These are phyloP conservation scores for Oreortyx pictus DNA, from an alignment of 2,797 vertebrate genomes.

Conservation along the genomic window DNA sequence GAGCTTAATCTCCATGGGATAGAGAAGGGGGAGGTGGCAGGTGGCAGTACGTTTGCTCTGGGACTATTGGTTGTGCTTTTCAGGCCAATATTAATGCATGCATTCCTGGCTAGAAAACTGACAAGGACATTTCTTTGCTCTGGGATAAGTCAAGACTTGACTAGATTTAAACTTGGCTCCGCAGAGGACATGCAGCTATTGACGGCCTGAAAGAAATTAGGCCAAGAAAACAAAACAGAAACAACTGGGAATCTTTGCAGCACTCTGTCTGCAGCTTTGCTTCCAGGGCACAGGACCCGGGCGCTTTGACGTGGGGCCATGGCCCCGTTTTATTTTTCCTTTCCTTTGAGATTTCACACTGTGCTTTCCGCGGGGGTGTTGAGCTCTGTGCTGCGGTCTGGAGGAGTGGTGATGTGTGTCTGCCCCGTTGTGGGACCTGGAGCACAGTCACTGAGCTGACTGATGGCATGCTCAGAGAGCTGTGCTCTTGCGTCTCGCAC, in stretches of 20 bases:
- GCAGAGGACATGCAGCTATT: neutral
- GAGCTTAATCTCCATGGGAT: neutral
- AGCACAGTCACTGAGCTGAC: neutral
- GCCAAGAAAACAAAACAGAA: conserved; percentile 24
- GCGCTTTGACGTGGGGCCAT: neutral
- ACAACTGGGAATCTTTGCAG: neutral
- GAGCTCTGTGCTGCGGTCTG: neutral
- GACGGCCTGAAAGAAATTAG: conserved; percentile 46
- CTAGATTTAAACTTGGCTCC: conserved; percentile 38
- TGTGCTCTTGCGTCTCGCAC: neutral
- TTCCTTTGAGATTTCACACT: neutral
- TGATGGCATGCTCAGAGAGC: neutral
- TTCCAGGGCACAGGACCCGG: neutral
- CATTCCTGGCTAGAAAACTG: neutral
- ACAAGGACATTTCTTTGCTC: neutral
- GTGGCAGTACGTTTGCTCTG: neutral
- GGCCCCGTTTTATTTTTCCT: neutral
- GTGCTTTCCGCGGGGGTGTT: neutral
- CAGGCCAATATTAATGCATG: neutral
- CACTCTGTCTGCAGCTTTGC: neutral
- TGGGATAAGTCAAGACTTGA: conserved; percentile 1
- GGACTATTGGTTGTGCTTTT: neutral
- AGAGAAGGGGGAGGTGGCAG: neutral
- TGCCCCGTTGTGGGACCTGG: fast-evolving
- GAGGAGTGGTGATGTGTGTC: fast-evolving